phyloP scores from a whole-genome alignment of 2,888 invertebrate species.

The Siphlonurus alternatus region DNA sequence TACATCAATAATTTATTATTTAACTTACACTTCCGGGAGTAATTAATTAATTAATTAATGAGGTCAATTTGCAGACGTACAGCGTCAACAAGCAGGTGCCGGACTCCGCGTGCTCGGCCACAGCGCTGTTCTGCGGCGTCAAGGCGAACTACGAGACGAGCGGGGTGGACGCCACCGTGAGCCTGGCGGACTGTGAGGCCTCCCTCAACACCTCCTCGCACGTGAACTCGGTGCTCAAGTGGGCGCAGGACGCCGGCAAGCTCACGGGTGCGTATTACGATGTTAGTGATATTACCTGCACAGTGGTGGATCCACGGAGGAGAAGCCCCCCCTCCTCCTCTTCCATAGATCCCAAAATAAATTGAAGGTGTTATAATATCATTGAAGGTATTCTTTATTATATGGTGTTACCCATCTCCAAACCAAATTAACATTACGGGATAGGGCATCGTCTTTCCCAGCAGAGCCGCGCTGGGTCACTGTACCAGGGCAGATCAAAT shows the following conservation, averaged over 20 bases:
- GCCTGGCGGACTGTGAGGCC: constrained; percentile 17
- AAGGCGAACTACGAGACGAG: constrained; percentile 24
- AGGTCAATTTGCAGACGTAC: constrained; percentile 24
- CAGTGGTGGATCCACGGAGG: neutral
- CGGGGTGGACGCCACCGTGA: constrained; percentile 20
- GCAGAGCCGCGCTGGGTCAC: too few relatives aligned
- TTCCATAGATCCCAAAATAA: neutral
- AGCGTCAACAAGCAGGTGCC: constrained; percentile 27
- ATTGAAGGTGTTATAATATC: too few relatives aligned
- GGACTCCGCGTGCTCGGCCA: constrained; percentile 29
- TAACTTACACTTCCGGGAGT: too few relatives aligned
- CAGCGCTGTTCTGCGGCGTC: constrained; percentile 26
- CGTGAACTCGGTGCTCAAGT: constrained; percentile 18
- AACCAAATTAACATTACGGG: too few relatives aligned
- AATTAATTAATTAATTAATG: too few relatives aligned
- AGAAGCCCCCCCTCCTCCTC: neutral
- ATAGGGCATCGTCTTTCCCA: too few relatives aligned
- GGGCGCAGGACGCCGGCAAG: constrained; percentile 20
- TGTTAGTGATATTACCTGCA: too few relatives aligned
- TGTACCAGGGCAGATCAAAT: too few relatives aligned
- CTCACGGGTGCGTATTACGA: neutral
- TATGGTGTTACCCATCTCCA: too few relatives aligned
- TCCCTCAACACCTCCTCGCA: constrained; percentile 13
- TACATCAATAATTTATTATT: too few relatives aligned
- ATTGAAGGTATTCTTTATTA: too few relatives aligned